Evolutionary conservation across 2,113 vertebrate genomes (phyloP), one percentile per base, ranked within the genome.

Genomic region (Geococcyx californianus): DNA sequence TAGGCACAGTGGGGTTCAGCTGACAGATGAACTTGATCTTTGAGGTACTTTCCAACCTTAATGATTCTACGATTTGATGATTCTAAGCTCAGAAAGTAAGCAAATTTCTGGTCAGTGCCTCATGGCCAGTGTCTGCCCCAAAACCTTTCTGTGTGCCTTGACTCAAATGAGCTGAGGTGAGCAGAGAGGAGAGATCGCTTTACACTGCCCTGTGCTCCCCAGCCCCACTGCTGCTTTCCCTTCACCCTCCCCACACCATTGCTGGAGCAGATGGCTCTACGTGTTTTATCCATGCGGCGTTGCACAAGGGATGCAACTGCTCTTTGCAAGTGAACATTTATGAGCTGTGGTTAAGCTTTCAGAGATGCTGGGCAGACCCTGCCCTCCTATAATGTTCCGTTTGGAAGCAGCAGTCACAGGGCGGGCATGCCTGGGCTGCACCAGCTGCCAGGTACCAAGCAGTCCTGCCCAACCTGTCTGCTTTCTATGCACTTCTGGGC

Each of bases 121-220:
- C 3, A 7, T 51, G 85, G 73, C 74, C 88, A 89, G 81, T 44
- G 52, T 67, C 80, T 95, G 87, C 90, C 90, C 89, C 91, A 45
- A 4, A 78, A 38, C 11, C 25, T 20, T 79, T 13, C 3, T 7
- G 15, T 29, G 75, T 60, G 18, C 75, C 90, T 79, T 80, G 72
- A 75, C 93, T 94, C 56, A 58, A 83, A 70, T 74, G 26, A 91
- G 83, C 74, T 70, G 84, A 94, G 81, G 20, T 33, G 28, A 92
- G 59, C 54, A 79, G 68, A 80, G 91, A 85, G 70, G 58, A 44
- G 69, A 75, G 66, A 56, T 60, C 38, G 17, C 36, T 93, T 91
- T 89, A 63, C 83, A 3, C 12, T 21, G 6, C 15, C 31, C 26
- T 42, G 2, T 3, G 25, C 56, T 6, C 40, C 24, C n/a, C 54